Evolutionary conservation across 2,888 invertebrate species (phyloP), one percentile per base, ranked within the genome.

Genomic region (Phymatocera aterrima): DNA sequence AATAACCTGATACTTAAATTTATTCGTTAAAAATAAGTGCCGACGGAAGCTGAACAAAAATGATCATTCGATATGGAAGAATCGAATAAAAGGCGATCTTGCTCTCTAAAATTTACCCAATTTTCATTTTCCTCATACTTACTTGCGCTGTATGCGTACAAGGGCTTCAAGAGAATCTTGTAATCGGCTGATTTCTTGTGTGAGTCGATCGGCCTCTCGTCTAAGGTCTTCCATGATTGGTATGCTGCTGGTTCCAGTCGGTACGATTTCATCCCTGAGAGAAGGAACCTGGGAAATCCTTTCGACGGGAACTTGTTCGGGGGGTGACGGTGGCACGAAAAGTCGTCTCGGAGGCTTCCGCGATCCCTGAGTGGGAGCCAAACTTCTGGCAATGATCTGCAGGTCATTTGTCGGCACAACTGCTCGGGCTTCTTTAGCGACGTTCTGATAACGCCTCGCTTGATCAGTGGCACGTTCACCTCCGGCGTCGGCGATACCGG

Each of bases 381-480:
- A 91, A 88, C 82, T 92, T 78, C 96, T 93, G 68, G 97, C 95
- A 85, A 98, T 93, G 87, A 96, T 95, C 31, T 94, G 94, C 81
- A 97, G 91, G 90, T 97, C 97, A 2, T 93, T 92, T 60, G 94
- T 92, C 60, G 95, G 94, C 61, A 94, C 94, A 2, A 97, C 94
- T 0, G 94, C 93, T 80, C 95, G 94, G 83, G 97, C 96, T 85
- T 97, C 95, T 72, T 94, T 93, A 82, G 95, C 93, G 68, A 98
- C 92, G 15, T 94, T 94, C 87, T 96, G 96, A 92, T 97, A 98
- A 81, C 98, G 94, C 82, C 95, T 94, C 34, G 95, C 94, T 88
- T 97, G 97, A 86, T 96, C 96, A 86, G 96, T 95, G 79, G 97
- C 95, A 84, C 97, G 96, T 90, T 97, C 97, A 85, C 96, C 94